These are phyloP conservation scores for Notarius quadriscutis DNA, from an alignment of 2,113 vertebrate genomes.

Conservation along the genomic window DNA sequence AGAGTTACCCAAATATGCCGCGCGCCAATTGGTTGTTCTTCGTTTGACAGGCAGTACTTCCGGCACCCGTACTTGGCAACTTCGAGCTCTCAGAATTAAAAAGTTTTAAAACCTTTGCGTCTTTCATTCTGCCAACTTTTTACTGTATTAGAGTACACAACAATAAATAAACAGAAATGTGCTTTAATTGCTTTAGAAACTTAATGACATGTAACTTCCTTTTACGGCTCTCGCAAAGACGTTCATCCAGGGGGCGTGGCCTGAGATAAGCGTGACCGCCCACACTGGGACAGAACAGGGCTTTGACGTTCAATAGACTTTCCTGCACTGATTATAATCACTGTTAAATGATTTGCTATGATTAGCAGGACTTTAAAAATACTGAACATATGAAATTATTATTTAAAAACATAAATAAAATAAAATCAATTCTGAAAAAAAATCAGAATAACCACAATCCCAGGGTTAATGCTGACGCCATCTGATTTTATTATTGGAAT, in stretches of 20 bases:
- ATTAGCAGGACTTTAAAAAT: not conserved
- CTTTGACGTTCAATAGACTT: not conserved
- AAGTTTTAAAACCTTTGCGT: not conserved
- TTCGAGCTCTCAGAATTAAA: not conserved
- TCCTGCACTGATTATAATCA: not conserved
- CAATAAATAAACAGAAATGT: not conserved
- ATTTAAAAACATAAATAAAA: not conserved
- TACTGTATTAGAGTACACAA: no score
- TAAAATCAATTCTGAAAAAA: no score
- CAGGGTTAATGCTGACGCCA: not conserved
- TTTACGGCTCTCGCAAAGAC: not conserved
- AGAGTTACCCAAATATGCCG: not conserved
- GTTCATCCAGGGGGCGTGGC: not conserved
- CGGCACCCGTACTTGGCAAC: not conserved
- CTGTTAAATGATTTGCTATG: not conserved
- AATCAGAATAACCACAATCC: not conserved
- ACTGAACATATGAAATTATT: not conserved
- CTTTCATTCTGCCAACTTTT: no score
- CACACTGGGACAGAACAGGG: not conserved
- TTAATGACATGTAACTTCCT: not conserved
- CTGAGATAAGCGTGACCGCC: not conserved
- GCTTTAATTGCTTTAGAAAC: not conserved
- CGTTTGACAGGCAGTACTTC: not conserved
- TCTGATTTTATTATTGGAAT: not conserved
- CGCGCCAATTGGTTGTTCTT: not conserved